Conservation (phyloP, 2,888 invertebrate genomes). For the Drosophila peninsularis region DNA sequence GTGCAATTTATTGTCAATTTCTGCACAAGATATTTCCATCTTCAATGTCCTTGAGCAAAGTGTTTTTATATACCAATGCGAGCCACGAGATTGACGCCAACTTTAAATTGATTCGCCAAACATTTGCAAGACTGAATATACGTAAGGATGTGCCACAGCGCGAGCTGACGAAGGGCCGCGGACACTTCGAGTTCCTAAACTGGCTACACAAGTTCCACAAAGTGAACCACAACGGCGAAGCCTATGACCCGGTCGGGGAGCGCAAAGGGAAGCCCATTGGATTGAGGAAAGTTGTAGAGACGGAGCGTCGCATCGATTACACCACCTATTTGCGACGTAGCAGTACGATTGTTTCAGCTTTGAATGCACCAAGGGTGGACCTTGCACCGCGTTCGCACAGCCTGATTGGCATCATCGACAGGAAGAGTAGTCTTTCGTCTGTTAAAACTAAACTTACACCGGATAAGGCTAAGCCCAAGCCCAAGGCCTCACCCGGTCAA, state of each 20-base stretch:
- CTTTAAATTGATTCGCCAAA: background rate
- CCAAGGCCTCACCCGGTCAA: background rate
- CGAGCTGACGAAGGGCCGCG: background rate
- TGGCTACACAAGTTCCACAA: background rate
- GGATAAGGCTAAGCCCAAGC: background rate
- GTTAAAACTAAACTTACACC: background rate
- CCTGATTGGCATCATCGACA: background rate
- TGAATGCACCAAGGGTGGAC: background rate
- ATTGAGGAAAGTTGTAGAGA: background rate
- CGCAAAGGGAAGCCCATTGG: background rate
- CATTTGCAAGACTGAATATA: background rate
- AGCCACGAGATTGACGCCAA: background rate
- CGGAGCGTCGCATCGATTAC: background rate
- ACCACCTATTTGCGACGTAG: background rate
- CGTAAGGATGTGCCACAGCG: background rate
- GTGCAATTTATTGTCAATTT: slow-evolving; percentile 3
- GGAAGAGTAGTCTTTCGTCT: no score
- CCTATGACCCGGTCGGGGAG: background rate
- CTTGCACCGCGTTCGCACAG: background rate
- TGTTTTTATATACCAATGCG: background rate
- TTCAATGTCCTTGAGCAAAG: background rate
- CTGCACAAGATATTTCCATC: background rate
- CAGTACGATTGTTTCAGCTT: background rate
- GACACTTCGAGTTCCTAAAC: slow-evolving; percentile 1
- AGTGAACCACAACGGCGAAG: fast-evolving